Base-by-base conservation (phyloP, 2,113 vertebrate species). In the Tychaedon coryphoeus region DNA sequence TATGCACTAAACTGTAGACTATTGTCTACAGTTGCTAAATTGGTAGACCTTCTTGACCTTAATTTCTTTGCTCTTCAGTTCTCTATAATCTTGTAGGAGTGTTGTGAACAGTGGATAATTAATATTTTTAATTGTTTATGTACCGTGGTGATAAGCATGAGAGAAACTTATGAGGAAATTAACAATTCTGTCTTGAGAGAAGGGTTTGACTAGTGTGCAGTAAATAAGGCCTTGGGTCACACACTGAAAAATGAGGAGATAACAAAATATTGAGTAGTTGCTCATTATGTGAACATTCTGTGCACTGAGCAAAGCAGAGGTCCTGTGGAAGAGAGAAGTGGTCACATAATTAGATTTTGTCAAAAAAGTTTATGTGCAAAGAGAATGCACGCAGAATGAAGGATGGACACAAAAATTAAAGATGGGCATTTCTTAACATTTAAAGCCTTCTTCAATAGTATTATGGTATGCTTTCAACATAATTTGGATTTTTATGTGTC, bases 41-140 rank as follows among this genome's bases (percentile, higher is more conserved):
- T 51, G 90, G 54, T 67, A 74, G 78, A 88, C 56, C 58, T 83
- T 64, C 33, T 93, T 90, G 88, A 93, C 94, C 86, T 88, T 96
- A 83, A 94, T 95, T 90, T 93, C 75, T 64, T 90, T 77, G 26
- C 76, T 90, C 60, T 92, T 83, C 4, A 0, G 29, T 90, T 88
- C 67, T 88, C 28, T 66, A 4, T 83, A 66, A 54, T 83, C 56
- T 93, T 86, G 43, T 47, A 92, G 36, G 69, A 92, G 79, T 77
- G 64, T 84, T 88, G 56, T 58, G 75, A 93, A 56, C 12, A 56
- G 60, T 90, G 33, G 38, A 84, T 94, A 94, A 96, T 97, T 96
- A 93, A 95, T 96, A 96, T 93, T 94, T 95, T 94, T 95, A 94
- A 95, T 95, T 95, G 85, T 94, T 94, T 88, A 51, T 4, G 6